Base-by-base conservation (phyloP, 2,888 invertebrate species). In the Sinopyrophorus schimmeli region DNA sequence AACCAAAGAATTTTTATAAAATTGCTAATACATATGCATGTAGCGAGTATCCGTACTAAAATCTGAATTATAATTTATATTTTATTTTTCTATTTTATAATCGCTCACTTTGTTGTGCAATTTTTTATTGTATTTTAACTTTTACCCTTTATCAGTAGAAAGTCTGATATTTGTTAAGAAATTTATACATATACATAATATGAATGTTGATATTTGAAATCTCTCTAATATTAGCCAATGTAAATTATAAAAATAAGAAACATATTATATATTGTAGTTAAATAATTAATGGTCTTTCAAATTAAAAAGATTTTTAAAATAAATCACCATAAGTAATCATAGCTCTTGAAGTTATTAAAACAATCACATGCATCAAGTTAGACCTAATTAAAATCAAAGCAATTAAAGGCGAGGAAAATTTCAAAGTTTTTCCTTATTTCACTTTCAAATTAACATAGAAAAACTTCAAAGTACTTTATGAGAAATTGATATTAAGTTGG, bases 1-100 rank as follows among this genome's bases (percentile, higher is more conserved):
- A 55, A 57, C 57, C 57, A 57, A 57, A 57, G 57, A 57, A 46
- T 51, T 53, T 50, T 32, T 52, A 47, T 26, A 32, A 32, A 20
- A 12, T 31, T 32, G 32, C 20, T 32, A 32, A 31, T 50, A 47
- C 17, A 20, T 34, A 42, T 28, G 27, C 10, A 38, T 21, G 18
- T 28, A 34, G 53, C 42, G 50, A 51, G 53, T 15, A 21, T 47
- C 51, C 51, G 55, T 52, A 55, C 52, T 47, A 47, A 21, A 35
- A 21, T 20, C n/a, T 30, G 39, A 11, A 28, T 21, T 28, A 28
- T 27, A 12, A 11, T 12, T 18, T 3, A 21, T 21, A 21, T 21
- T 40, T 40, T 30, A n/a, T 12, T 18, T 40, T 17, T 16, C 2
- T 28, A 28, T 14, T 38, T 11, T 15, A 38, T 17, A 27, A n/a